These are phyloP conservation scores for Alethe castanea DNA, from an alignment of 2,113 vertebrate genomes.

Conservation along the genomic window DNA sequence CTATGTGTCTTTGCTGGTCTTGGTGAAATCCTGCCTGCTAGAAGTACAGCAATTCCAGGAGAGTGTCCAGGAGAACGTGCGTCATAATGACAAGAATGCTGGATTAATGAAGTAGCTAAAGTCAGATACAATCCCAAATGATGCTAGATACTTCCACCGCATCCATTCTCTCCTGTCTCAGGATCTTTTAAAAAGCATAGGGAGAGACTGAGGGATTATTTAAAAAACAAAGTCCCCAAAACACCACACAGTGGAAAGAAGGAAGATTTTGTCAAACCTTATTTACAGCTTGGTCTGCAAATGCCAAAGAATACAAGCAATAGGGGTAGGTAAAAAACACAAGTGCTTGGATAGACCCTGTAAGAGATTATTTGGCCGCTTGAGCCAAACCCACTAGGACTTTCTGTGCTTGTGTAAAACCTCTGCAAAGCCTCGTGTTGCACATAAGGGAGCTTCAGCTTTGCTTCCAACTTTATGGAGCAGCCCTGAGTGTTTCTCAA, in stretches of 20 bases:
- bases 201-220: background rate
- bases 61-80: background rate
- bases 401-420: background rate
- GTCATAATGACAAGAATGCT: background rate
- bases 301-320: conserved; percentile 7
- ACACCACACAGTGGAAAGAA: background rate
- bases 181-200: background rate
- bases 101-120: background rate
- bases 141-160: background rate
- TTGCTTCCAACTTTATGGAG: background rate
- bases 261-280: background rate
- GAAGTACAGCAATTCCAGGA: background rate
- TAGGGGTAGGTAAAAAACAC: background rate
- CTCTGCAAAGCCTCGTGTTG: background rate
- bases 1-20: background rate
- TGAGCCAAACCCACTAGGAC: background rate
- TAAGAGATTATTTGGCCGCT: background rate
- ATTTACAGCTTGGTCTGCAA: background rate
- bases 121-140: background rate
- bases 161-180: background rate
- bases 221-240: background rate
- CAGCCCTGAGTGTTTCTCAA: background rate
- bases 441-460: background rate
- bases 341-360: background rate
- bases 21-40: background rate